Percentiles rank a stretch among this genome's conserved stretches.
Evolutionary conservation across 2,888 invertebrate genomes (phyloP).

Genomic region (Caradrina clavipalpis): DNA sequence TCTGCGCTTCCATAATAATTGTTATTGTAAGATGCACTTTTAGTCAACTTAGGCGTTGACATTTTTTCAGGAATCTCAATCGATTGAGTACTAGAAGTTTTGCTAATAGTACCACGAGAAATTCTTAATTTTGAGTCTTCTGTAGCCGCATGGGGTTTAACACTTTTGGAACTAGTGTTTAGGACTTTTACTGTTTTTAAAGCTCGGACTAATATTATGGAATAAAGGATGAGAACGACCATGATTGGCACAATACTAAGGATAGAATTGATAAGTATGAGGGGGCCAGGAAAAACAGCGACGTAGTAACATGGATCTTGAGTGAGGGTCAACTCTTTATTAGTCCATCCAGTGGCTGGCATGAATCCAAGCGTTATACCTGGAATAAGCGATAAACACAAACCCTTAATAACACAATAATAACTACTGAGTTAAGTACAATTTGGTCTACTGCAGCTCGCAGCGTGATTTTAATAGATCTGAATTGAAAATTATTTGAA

Average conservation of each 20-base stretch:
- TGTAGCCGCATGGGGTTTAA: conserved; percentile 60
- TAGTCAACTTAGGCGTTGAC: conserved; percentile 67
- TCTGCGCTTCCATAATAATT: conserved; percentile 55
- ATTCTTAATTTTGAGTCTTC: conserved; percentile 78
- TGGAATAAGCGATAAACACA: conserved; percentile 72
- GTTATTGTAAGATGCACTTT: conserved; percentile 80
- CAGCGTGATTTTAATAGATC: not conserved
- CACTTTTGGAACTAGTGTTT: conserved; percentile 73
- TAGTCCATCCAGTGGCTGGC: conserved; percentile 91
- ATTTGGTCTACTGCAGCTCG: not conserved
- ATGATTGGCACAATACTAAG: conserved; percentile 89
- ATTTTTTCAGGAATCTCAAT: conserved; percentile 62
- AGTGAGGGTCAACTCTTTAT: conserved; percentile 72
- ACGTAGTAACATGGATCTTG: conserved; percentile 89
- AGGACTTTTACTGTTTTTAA: conserved; percentile 84
- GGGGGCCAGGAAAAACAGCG: conserved; percentile 88
- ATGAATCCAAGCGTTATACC: conserved; percentile 91
- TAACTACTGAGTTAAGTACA: conserved; percentile 41
- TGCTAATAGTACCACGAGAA: conserved; percentile 73
- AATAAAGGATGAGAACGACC: conserved; percentile 88
- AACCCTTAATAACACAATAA: conserved; percentile 47
- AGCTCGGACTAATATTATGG: conserved; percentile 91
- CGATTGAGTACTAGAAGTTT: conserved; percentile 60
- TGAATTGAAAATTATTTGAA: not conserved
- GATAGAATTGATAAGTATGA: conserved; percentile 90